Conservation (phyloP, 2,113 vertebrate species). For the Rhipidura dahli region DNA sequence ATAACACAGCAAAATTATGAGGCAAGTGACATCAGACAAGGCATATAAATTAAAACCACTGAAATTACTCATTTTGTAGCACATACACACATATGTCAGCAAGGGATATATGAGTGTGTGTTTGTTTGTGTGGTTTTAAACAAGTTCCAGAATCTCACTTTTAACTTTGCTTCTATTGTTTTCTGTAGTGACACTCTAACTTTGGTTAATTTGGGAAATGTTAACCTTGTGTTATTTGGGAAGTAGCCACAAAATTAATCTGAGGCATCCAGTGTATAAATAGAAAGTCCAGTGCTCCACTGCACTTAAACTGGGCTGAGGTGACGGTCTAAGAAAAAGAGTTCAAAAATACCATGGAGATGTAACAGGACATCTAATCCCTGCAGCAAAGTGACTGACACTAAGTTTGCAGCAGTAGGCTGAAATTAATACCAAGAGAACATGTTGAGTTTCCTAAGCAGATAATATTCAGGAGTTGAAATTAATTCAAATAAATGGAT, state of each 20-base stretch:
- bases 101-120: neutral
- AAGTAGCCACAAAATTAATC: neutral
- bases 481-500: neutral
- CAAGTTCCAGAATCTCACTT: neutral
- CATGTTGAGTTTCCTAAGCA: neutral
- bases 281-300: neutral
- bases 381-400: neutral
- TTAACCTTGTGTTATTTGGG: neutral
- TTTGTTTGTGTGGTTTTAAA: neutral
- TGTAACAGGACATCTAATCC: neutral
- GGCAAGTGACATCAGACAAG: neutral
- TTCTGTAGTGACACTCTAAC: neutral
- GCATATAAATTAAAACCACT: neutral
- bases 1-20: neutral
- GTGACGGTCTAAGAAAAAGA: neutral
- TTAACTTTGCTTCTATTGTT: neutral
- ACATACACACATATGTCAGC: neutral
- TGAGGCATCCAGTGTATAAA: neutral
- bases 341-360: neutral
- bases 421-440: neutral
- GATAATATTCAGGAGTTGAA: neutral
- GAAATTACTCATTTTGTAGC: neutral
- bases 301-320: neutral
- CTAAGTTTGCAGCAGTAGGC: neutral
- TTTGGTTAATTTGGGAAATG: neutral